Evolutionary conservation across 92 coral and sea anemone species (phyloP).

Genomic region (Palythoa caribaeorum): DNA sequence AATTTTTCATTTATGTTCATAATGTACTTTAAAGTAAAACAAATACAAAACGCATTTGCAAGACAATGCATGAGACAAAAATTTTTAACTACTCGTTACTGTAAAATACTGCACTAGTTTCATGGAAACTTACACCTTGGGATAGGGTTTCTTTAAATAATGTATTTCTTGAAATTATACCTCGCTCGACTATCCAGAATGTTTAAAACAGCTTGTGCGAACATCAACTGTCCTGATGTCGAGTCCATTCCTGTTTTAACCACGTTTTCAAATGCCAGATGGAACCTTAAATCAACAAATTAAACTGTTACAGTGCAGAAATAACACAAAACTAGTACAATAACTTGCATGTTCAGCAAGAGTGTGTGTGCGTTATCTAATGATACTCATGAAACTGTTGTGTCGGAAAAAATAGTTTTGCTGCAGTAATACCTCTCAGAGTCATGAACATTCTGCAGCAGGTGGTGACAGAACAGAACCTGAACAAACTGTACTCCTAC

Average conservation of each 20-base stretch:
- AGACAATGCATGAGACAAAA: too few relatives aligned
- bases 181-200: conserved; percentile 73
- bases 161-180: conserved; percentile 37
- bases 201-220: conserved; percentile 69
- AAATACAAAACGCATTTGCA: too few relatives aligned
- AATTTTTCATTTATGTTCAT: too few relatives aligned
- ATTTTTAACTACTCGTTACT: too few relatives aligned
- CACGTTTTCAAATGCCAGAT: conserved; percentile 76
- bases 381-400: neutral
- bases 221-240: conserved; percentile 78
- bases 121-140: neutral
- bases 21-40: too few relatives aligned
- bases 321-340: neutral
- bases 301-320: neutral
- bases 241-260: conserved; percentile 75
- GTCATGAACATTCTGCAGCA: conserved; percentile 58
- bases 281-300: conserved; percentile 64
- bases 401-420: neutral
- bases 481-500: conserved; percentile 76
- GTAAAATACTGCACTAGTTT: neutral
- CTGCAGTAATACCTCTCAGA: conserved; percentile 68
- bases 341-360: too few relatives aligned
- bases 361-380: too few relatives aligned
- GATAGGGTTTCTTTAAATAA: neutral
- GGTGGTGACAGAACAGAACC: conserved; percentile 59